Percentiles rank a stretch among this genome's conserved stretches.
These are phyloP conservation scores for Noctua pronuba DNA, from an alignment of 2,888 invertebrate species.

Conservation along the genomic window DNA sequence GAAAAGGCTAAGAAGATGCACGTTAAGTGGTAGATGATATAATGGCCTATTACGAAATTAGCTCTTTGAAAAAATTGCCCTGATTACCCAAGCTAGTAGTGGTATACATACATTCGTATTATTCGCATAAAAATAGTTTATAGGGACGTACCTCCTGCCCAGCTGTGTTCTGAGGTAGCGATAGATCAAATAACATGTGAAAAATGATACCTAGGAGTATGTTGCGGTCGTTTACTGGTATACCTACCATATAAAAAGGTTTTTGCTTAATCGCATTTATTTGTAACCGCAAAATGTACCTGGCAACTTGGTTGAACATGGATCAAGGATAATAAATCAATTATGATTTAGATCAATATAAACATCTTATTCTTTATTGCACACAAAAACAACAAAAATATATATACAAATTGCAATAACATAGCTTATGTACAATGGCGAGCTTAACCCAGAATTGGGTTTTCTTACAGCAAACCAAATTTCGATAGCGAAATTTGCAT, in stretches of 20 bases:
- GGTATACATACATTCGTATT: background rate
- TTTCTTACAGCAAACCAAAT: too few species aligned
- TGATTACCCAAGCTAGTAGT: background rate
- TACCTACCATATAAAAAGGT: slow-evolving; percentile 54
- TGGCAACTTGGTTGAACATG: slow-evolving; percentile 20
- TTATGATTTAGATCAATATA: background rate
- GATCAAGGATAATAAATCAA: background rate
- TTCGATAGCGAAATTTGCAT: too few species aligned
- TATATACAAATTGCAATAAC: too few species aligned
- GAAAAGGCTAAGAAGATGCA: too few species aligned
- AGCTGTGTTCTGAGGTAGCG: slow-evolving; percentile 62
- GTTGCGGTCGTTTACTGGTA: slow-evolving; percentile 63
- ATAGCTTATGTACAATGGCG: too few species aligned
- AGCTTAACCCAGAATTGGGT: too few species aligned
- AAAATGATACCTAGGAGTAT: slow-evolving; percentile 54
- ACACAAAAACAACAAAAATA: too few species aligned
- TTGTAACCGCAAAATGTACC: slow-evolving; percentile 44
- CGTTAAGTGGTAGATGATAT: too few species aligned
- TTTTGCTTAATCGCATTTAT: slow-evolving; percentile 55
- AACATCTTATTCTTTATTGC: too few species aligned
- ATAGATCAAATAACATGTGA: slow-evolving; percentile 63
- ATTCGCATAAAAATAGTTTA: background rate
- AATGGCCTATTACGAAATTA: too few species aligned
- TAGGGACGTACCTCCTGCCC: slow-evolving; percentile 21
- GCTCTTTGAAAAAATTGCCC: too few species aligned